These are phyloP conservation scores for Clarias laeviceps DNA, from an alignment of 2,797 vertebrate genomes.

Conservation along the genomic window DNA sequence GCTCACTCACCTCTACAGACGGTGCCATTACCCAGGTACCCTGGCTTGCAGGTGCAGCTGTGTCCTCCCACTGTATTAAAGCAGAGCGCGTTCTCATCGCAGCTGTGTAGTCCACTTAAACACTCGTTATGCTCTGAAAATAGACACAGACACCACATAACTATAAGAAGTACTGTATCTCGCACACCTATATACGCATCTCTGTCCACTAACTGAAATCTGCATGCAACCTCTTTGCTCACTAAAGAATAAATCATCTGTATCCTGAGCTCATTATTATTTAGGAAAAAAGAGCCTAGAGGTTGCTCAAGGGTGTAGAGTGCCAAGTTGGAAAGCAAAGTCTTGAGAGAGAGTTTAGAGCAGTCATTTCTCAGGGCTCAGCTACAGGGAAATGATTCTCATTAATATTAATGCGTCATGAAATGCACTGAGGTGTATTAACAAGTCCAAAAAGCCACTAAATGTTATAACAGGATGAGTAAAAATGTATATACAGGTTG, in stretches of 20 bases:
- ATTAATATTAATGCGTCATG: neutral
- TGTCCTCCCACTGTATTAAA: constrained; percentile 97
- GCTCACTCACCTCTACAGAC: constrained; percentile 89
- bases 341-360: neutral
- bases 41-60: constrained; percentile 94
- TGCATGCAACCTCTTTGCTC: neutral
- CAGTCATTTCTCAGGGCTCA: constrained; percentile 4
- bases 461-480: neutral
- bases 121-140: constrained; percentile 93
- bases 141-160: neutral
- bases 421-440: neutral
- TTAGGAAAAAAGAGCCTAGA: neutral
- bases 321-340: neutral
- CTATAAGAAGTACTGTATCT: neutral
- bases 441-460: neutral
- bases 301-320: neutral
- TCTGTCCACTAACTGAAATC: neutral
- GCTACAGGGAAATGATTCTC: neutral
- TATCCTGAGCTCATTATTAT: constrained; percentile 11
- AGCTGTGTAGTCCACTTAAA: constrained; percentile 87
- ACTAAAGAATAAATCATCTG: neutral
- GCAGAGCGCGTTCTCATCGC: constrained; percentile 92
- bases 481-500: neutral
- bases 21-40: constrained; percentile 91
- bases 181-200: neutral